Percentiles rank a stretch among this genome's conserved stretches.
Conservation (phyloP, 2,888 invertebrate genomes). For the Pachliopta kotzebuea region DNA sequence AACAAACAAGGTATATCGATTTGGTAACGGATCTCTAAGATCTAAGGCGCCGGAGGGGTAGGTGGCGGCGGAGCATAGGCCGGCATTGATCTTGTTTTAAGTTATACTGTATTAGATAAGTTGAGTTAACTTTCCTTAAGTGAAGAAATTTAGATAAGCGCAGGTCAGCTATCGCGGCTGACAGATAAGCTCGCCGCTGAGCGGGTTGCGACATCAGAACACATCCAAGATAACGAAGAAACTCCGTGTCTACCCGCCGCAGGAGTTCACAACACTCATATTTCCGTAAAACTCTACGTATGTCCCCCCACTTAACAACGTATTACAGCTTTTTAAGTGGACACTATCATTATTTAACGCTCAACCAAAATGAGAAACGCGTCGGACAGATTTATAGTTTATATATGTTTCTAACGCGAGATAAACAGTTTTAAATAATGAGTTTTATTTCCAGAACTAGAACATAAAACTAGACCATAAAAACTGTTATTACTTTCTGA, state of each 20-base stretch:
- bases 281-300: too few species aligned
- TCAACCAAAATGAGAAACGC: too few species aligned
- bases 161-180: not conserved
- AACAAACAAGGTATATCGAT: slow-evolving; percentile 15
- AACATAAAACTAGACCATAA: not conserved
- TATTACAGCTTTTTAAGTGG: too few species aligned
- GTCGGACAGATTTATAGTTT: too few species aligned
- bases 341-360: too few species aligned
- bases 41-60: not conserved
- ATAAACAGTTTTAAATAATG: slow-evolving; percentile 3
- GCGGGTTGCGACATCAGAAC: not conserved
- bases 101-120: not conserved
- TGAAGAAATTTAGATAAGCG: not conserved
- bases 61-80: too few species aligned
- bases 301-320: too few species aligned
- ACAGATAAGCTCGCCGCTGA: not conserved
- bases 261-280: too few species aligned
- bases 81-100: not conserved
- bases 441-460: not conserved
- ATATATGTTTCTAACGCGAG: not conserved
- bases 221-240: too few species aligned
- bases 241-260: too few species aligned
- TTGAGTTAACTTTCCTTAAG: not conserved
- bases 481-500: slow-evolving; percentile 8
- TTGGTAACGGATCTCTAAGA: not conserved